Base-by-base conservation (phyloP, 2,888 invertebrate species). In the Apodemia hepburni region DNA sequence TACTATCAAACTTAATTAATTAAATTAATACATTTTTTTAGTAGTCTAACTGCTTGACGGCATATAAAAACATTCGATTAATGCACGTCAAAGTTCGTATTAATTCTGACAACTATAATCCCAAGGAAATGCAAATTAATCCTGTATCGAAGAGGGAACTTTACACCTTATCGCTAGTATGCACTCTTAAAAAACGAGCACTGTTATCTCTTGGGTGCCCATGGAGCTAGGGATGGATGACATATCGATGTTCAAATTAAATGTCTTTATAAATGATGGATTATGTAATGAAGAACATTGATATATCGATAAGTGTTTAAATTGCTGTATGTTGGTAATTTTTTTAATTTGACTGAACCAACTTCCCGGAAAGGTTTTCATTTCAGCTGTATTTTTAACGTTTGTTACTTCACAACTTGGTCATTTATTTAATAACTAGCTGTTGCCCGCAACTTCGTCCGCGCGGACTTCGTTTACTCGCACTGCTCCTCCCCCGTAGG, bases 161-260 rank as follows among this genome's bases (percentile, higher is more conserved):
- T 71, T 72, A 66, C 71, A 76, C 75, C 81, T 87, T 89, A 89
- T 88, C 87, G 77, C 66, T 67, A 71, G 73, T 75, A 71, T 70
- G 77, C 88, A 89, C 84, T 78, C 80, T 82, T 78, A 76, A 84
- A 81, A 83, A 83, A 81, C 77, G 80, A 83, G 72, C 73, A 71
- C 73, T 78, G 81, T 79, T 79, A 82, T 78, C 73, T 70, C 67
- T 66, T 67, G 77, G 77, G 81, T 64, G 65, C 65, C 62, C 61
- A 54, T 45, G n/a, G n/a, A 45, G n/a, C 45, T 72, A 70, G 70
- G 70, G 68, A 68, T 67, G 51, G 7, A 45, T 45, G n/a, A 45
- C 45, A n/a, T 45, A n/a, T 45, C n/a, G 45, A 45, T 45, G 6
- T 45, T 45, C n/a, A n/a, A 45, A 45, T 45, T 45, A 45, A 45